A percentile compares a stretch with the other conserved stretches of the same genome.
Evolutionary conservation across 2,888 invertebrate genomes (phyloP).

Genomic region (Dyspetes luteomarginatus): DNA sequence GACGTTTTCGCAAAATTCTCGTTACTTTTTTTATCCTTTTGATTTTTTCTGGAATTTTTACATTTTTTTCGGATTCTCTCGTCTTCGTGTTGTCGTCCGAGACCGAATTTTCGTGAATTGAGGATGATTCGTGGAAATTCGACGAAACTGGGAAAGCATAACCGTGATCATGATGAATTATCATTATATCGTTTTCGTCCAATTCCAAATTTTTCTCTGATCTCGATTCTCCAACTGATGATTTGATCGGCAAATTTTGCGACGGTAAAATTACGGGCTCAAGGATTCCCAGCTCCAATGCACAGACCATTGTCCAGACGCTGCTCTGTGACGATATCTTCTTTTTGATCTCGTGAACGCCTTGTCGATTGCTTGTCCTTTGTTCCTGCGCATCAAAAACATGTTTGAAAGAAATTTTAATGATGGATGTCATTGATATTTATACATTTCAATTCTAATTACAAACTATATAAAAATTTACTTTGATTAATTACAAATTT

Average conservation of each 20-base stretch:
- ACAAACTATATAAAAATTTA: too few species aligned
- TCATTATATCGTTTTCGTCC: too few species aligned
- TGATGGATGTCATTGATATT: too few species aligned
- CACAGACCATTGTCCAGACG: conserved; percentile 72
- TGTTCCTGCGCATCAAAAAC: conserved; percentile 28
- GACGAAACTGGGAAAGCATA: too few species aligned
- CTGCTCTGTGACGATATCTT: conserved; percentile 64
- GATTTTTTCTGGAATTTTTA: background rate
- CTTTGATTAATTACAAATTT: too few species aligned
- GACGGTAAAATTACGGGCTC: background rate
- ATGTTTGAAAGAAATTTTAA: background rate
- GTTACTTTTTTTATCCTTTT: background rate
- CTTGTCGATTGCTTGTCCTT: conserved; percentile 36
- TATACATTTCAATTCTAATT: too few species aligned
- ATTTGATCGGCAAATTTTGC: background rate
- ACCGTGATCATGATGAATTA: too few species aligned
- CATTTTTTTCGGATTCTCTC: background rate
- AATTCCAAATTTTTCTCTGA: too few species aligned
- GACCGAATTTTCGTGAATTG: background rate
- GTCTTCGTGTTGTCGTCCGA: background rate
- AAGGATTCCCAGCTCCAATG: conserved; percentile 70
- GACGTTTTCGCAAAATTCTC: conserved; percentile 1
- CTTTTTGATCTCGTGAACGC: conserved; percentile 32
- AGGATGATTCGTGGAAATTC: background rate
- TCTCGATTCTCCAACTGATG: background rate